Percentiles rank a stretch among this genome's conserved stretches.
phyloP scores from a whole-genome alignment of 2,113 vertebrate genomes.

The Agapornis roseicollis region DNA sequence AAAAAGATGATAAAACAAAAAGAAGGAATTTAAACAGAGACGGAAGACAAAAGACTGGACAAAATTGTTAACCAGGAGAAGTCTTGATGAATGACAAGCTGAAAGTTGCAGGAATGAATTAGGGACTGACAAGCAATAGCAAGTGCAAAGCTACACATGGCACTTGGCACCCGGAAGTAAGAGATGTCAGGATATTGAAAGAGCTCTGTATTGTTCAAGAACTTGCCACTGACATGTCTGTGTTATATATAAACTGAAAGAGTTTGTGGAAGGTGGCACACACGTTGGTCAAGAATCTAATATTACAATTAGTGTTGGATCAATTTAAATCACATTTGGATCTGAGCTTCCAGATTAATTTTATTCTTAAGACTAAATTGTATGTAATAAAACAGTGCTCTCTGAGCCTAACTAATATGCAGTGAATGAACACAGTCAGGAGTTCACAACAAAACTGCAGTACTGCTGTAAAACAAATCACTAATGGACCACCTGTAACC shows the following conservation, averaged over 20 bases:
- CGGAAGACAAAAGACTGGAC: neutral
- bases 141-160: neutral
- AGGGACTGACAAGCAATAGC: neutral
- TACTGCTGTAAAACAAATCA: neutral
- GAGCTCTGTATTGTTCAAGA: neutral
- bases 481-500: neutral
- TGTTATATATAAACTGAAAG: neutral
- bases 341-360: neutral
- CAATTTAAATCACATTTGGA: neutral
- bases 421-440: neutral
- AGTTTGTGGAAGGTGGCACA: neutral
- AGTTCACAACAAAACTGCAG: neutral
- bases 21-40: neutral
- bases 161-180: neutral
- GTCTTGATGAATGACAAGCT: neutral
- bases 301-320: neutral
- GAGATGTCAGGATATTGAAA: neutral
- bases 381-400: neutral
- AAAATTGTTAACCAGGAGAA: neutral
- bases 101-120: neutral
- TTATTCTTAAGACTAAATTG: neutral
- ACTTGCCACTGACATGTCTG: neutral
- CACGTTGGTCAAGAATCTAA: accelerated
- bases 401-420: neutral
- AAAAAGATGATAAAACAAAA: neutral